Evolutionary conservation across 2,797 vertebrate genomes (phyloP), one percentile per base, ranked within the genome.

Genomic region (Coreius guichenoti): DNA sequence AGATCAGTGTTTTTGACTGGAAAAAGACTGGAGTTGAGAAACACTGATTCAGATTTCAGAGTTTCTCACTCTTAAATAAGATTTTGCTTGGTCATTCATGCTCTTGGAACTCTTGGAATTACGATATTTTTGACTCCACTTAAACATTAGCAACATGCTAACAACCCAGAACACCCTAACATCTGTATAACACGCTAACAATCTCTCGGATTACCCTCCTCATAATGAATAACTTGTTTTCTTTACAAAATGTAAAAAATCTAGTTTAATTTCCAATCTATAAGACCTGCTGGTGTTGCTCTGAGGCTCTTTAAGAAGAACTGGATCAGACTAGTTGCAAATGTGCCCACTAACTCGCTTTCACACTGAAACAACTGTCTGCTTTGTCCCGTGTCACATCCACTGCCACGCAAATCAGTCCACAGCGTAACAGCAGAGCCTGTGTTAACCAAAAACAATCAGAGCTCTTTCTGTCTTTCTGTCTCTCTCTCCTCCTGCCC

Each of bases 331-430:
- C 80, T 68, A 63, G 87, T 92, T 90, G 80, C 83, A 89, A 83
- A 80, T 89, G 85, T 89, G 81, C 88, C 84, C 82, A 89, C 89
- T 90, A 85, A 89, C 92, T 63, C 89, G 88, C 91, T 84, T 83
- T 86, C 87, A 82, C 89, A 87, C 56, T 80, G 89, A 90, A 93
- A 93, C 94, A 94, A 94, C 91, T 58, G 81, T 74, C 67, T 89
- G 68, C 90, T 92, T 93, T 95, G 94, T 95, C 86, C 85, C 19
- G 13, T 54, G 77, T 33, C 58, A 17, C 78, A 85, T 58, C 79
- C 81, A 63, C 72, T 54, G 73, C 88, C 36, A 80, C 69, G 72
- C 82, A 82, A 72, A 79, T 81, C 77, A 84, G 87, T 88, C 88
- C 90, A 63, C 88, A 91, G 83, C 8, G 84, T 84, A 89, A 90